Percentiles rank a stretch among this genome's conserved stretches.
These are phyloP conservation scores for Tetanocera ferruginea DNA, from an alignment of 2,888 invertebrate genomes.

Conservation along the genomic window DNA sequence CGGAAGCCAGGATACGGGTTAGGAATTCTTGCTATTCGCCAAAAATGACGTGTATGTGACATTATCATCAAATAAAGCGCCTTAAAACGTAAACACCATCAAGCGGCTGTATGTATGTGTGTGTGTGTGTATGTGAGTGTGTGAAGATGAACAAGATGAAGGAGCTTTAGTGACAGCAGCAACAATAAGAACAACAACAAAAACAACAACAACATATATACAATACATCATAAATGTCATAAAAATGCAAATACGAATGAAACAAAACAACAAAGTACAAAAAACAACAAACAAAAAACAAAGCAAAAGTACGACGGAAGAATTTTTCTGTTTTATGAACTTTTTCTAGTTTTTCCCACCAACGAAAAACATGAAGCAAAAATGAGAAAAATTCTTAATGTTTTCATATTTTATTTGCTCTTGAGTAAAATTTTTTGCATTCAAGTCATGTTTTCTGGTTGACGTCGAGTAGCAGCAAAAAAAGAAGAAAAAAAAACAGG, in stretches of 20 bases:
- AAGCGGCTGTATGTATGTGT: neutral
- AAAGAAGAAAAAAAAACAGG: no score
- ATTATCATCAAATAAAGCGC: slow-evolving; percentile 10
- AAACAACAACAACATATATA: neutral
- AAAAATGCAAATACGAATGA: slow-evolving; percentile 20
- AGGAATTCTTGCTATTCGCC: neutral
- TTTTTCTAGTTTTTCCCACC: neutral
- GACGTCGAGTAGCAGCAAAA: neutral
- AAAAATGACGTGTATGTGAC: slow-evolving; percentile 15
- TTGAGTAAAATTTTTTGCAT: neutral
- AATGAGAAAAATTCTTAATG: neutral
- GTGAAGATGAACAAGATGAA: neutral
- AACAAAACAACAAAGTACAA: neutral
- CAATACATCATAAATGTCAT: slow-evolving; percentile 24
- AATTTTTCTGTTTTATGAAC: neutral
- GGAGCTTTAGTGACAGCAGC: neutral
- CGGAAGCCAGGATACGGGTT: neutral
- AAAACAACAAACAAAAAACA: neutral
- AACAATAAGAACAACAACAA: neutral
- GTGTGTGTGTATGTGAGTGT: neutral
- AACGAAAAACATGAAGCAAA: neutral
- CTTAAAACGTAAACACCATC: neutral
- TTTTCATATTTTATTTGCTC: neutral
- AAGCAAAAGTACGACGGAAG: neutral
- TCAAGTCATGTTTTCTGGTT: slow-evolving; percentile 26